Evolutionary conservation across 2,797 vertebrate genomes (phyloP).

Genomic region (Leptatherina wallacei): DNA sequence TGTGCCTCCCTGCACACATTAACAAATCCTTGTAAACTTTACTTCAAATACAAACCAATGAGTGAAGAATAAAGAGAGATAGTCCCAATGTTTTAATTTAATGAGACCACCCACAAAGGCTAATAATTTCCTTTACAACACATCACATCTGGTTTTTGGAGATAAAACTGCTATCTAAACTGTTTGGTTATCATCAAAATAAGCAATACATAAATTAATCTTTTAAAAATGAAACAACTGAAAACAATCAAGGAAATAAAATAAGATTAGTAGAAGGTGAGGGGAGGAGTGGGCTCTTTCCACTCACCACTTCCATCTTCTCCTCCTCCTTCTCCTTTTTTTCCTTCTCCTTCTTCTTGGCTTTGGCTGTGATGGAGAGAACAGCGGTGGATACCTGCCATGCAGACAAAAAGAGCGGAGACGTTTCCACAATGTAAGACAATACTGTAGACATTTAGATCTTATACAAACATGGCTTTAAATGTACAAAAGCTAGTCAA

Average conservation of each 20-base stretch:
- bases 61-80: neutral
- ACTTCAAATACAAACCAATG: neutral
- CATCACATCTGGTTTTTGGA: neutral
- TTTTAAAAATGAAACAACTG: neutral
- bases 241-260: neutral
- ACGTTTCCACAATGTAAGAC: conserved; percentile 53
- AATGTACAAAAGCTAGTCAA: conserved; percentile 41
- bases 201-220: neutral
- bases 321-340: conserved; percentile 97
- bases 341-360: conserved; percentile 99
- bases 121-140: neutral
- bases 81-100: neutral
- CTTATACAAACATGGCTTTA: conserved; percentile 51
- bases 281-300: neutral
- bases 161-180: neutral
- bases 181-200: neutral
- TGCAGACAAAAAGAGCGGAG: conserved; percentile 32
- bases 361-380: conserved; percentile 98
- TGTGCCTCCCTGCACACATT: neutral
- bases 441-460: conserved; percentile 48
- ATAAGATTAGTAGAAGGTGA: neutral
- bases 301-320: conserved; percentile 97
- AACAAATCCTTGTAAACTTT: neutral
- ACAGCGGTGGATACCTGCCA: conserved; percentile 96
- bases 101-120: neutral